phyloP scores from a whole-genome alignment of 30 jellyfish, hydroid and myxozoan species.

The Cassiopea andromeda region DNA sequence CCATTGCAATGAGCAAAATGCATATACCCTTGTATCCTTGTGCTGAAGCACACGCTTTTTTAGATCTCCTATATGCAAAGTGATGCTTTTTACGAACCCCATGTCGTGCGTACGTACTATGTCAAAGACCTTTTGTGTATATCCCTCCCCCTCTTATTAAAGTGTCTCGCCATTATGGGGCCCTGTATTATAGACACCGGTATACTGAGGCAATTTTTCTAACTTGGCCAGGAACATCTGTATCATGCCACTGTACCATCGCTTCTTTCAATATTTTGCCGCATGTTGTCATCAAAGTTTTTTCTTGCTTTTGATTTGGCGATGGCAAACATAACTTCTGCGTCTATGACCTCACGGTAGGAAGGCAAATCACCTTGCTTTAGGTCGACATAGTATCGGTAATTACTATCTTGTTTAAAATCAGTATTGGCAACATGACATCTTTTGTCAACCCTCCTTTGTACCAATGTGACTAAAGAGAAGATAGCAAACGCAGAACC shows the following conservation, averaged over 20 bases:
- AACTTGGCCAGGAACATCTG: too few species aligned
- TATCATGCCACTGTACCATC: not conserved
- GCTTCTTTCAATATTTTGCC: not conserved
- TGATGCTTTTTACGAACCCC: too few species aligned
- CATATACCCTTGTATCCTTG: too few species aligned
- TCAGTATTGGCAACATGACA: not conserved
- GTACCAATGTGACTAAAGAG: constrained; percentile 9
- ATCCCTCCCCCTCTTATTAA: too few species aligned
- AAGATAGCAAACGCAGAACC: constrained; percentile 17
- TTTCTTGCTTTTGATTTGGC: not conserved
- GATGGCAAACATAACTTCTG: not conserved
- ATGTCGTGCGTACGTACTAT: too few species aligned
- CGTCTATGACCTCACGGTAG: not conserved
- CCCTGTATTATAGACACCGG: too few species aligned
- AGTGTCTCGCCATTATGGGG: too few species aligned
- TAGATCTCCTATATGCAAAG: too few species aligned
- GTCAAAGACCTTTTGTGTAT: too few species aligned
- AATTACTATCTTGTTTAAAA: not conserved
- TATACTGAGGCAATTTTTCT: too few species aligned
- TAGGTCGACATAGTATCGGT: not conserved
- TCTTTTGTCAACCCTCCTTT: not conserved
- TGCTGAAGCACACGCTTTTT: too few species aligned
- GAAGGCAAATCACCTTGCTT: not conserved
- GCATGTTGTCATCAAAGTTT: not conserved
- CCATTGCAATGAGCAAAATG: too few species aligned